phyloP scores from a whole-genome alignment of 2,797 vertebrate species.

The Lagodon rhomboides region DNA sequence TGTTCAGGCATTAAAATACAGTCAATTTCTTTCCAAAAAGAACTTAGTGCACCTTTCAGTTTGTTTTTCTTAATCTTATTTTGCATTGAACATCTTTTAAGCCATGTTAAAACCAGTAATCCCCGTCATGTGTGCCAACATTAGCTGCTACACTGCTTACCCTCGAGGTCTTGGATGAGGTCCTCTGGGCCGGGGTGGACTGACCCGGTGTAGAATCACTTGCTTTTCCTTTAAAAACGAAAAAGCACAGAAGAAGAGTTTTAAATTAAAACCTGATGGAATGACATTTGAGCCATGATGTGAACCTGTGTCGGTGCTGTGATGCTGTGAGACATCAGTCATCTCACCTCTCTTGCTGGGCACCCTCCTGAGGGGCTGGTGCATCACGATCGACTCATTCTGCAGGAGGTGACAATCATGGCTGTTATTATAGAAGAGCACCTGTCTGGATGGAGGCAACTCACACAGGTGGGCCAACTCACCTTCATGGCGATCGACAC shows the following conservation, averaged over 20 bases:
- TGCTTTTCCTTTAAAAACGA: constrained; percentile 45
- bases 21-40: too few species aligned
- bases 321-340: too few species aligned
- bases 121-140: not conserved
- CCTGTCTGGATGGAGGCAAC: too few species aligned
- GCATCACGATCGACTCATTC: constrained; percentile 71
- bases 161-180: constrained; percentile 54
- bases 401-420: constrained; percentile 23
- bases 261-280: not conserved
- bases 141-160: constrained; percentile 23
- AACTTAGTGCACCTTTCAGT: too few species aligned
- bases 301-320: too few species aligned
- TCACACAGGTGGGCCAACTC: not conserved
- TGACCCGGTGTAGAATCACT: constrained; percentile 8
- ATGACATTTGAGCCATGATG: too few species aligned
- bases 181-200: constrained; percentile 11
- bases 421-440: not conserved
- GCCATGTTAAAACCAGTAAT: not conserved
- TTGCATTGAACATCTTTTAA: not conserved
- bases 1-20: too few species aligned
- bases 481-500: constrained; percentile 80
- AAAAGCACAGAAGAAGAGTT: fast-evolving
- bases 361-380: constrained; percentile 50
- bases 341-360: constrained; percentile 71
- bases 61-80: not conserved